phyloP scores from a whole-genome alignment of 2,888 invertebrate genomes.

The Eledona agricola region DNA sequence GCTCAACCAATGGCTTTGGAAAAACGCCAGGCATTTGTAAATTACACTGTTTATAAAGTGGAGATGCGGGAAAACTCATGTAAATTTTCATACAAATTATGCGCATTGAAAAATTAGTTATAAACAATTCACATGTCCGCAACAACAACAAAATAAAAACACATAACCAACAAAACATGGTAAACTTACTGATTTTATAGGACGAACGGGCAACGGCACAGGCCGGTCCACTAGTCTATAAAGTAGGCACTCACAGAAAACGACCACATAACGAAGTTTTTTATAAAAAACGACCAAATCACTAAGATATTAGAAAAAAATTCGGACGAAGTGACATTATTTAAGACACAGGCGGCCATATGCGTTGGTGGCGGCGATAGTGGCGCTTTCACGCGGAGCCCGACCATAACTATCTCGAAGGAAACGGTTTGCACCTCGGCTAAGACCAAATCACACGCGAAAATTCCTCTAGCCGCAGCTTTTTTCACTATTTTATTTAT shows the following conservation, averaged over 20 bases:
- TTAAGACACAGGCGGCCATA: slow-evolving; percentile 34
- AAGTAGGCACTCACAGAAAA: slow-evolving; percentile 14
- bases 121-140: slow-evolving; percentile 39
- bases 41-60: slow-evolving; percentile 1
- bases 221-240: not conserved
- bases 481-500: too few relatives aligned
- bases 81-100: slow-evolving; percentile 4
- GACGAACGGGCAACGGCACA: slow-evolving; percentile 1
- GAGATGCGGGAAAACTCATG: too few relatives aligned
- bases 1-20: slow-evolving; percentile 17
- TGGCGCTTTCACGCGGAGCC: slow-evolving; percentile 2
- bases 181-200: slow-evolving; percentile 34
- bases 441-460: too few relatives aligned
- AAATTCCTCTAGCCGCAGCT: too few relatives aligned
- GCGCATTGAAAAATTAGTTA: slow-evolving; percentile 29
- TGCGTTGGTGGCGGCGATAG: slow-evolving; percentile 20
- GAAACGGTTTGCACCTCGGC: slow-evolving; percentile 7
- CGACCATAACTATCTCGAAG: not conserved
- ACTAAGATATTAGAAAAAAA: slow-evolving; percentile 27
- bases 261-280: slow-evolving; percentile 10
- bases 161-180: slow-evolving; percentile 41
- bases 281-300: slow-evolving; percentile 11
- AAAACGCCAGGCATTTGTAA: slow-evolving; percentile 2
- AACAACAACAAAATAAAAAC: slow-evolving; percentile 39
- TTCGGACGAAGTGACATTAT: slow-evolving; percentile 19